Base-by-base conservation (phyloP, 2,797 vertebrate species). In the Cuniculus paca region DNA sequence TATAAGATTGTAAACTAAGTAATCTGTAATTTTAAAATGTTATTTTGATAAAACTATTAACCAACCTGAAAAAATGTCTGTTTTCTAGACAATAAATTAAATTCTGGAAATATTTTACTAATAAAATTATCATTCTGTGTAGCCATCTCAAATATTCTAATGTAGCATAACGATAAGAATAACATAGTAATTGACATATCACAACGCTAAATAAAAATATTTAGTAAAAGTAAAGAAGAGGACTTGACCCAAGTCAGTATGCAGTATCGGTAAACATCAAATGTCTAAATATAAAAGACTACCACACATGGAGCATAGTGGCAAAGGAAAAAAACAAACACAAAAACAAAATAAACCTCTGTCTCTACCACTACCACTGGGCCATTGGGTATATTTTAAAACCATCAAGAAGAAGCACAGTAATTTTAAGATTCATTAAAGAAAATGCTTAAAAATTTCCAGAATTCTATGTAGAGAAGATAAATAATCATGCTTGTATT, bases 11-110 rank as follows among this genome's bases (percentile, higher is more conserved):
- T 61, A 86, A 92, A 52, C 22, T 28, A 36, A 85, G 56, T 54
- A 68, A 42, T 52, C 24, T 79, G 16, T 39, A 50, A 89, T 87
- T 72, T 86, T 36, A 85, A 95, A 92, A 80, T 72, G 28, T 39
- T 22, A 85, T 79, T 72, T 16, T 56, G 14, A 91, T 85, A 68
- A 94, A 90, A 63, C 86, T 91, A 91, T 63, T 82, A 90, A 39
- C 39, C n/a, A 90, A 87, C 14, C 42, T 74, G 28, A 94, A 91
- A 78, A 83, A 48, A 0, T 1, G 26, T 83, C 77, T 70, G 17
- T 56, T 78, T 8, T 91, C 26, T 63, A 74, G 77, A 39, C 2
- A 70, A 56, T 50, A 91, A 91, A 70, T 96, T 83, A 52, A 86
- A 80, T 72, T 88, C 58, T 83, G 13, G 1, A 89, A 96, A 80